Evolutionary conservation across 2,888 invertebrate species (phyloP).

Genomic region (Hirtodrosophila alboralis): DNA sequence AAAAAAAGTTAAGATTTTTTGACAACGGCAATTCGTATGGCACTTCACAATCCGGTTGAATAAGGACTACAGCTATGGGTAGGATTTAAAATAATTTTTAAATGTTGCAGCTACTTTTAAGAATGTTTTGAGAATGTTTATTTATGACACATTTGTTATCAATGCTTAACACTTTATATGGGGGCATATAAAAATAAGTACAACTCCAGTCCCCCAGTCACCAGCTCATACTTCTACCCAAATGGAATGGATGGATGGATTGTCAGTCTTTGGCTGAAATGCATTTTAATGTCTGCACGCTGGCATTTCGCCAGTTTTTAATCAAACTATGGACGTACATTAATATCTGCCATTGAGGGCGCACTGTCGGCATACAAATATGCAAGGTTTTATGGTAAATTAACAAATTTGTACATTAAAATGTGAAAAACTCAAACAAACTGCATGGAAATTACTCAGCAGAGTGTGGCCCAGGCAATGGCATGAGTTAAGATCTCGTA

Average conservation of each 20-base stretch:
- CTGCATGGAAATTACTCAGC: constrained; percentile 78
- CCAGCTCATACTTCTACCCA: constrained; percentile 6
- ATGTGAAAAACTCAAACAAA: constrained; percentile 73
- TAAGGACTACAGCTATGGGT: neutral
- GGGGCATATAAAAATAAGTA: constrained; percentile 23
- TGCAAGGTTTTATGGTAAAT: constrained; percentile 84
- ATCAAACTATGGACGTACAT: constrained; percentile 81
- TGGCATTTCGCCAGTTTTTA: constrained; percentile 83
- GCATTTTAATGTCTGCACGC: constrained; percentile 62
- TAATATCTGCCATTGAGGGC: constrained; percentile 75
- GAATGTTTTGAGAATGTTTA: constrained; percentile 3
- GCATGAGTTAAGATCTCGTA: constrained; percentile 15
- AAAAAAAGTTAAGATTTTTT: too few relatives aligned
- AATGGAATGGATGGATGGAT: constrained; percentile 68
- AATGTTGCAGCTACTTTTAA: neutral
- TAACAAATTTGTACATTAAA: constrained; percentile 84
- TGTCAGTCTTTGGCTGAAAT: constrained; percentile 50
- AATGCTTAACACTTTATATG: constrained; percentile 18
- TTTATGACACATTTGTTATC: constrained; percentile 47
- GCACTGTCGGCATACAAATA: constrained; percentile 75
- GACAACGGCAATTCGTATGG: too few relatives aligned
- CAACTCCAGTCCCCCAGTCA: constrained; percentile 36
- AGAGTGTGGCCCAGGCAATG: constrained; percentile 10
- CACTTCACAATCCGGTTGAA: too few relatives aligned
- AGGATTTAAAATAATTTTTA: neutral